Base-by-base conservation (phyloP, 2,113 vertebrate genomes). In the Microtus pennsylvanicus region DNA sequence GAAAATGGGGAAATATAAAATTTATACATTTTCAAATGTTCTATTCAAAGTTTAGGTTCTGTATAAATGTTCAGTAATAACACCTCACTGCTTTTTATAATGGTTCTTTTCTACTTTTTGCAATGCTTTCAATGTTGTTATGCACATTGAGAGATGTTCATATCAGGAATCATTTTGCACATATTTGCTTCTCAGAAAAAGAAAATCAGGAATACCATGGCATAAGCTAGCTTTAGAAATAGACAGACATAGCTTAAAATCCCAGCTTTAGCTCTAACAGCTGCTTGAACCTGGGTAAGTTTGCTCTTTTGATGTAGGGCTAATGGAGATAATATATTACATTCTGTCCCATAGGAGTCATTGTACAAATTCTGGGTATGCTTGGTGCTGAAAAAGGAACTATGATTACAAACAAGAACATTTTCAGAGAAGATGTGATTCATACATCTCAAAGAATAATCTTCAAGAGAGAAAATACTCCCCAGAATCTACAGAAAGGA, bases 41-140 rank as follows among this genome's bases (percentile, higher is more conserved):
- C 24, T 52, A 14, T 58, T 61, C 21, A 61, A 5, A 74, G 55
- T 47, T 83, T 24, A 85, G 26, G 16, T 30, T 45, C 76, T 67
- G 24, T n/a, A 30, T 17, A 67, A 87, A 87, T 72, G 45, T 95
- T 83, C 45, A 91, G 67, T 14, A 87, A 22, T 35, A 80, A 12
- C 1, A 63, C 74, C 26, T 94, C 50, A 47, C 95, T 50, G 76
- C 45, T 85, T 69, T 89, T 96, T 95, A 45, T 94, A 28, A 80
- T 81, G 58, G 17, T 78, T 86, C 38, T 92, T 52, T 87, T 87
- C 33, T 38, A 4, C 13, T 30, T 28, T 96, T 38, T 93, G 76
- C 10, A 88, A 8, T 55, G 76, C 55, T 95, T 28, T 93, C 13
- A 7, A 35, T 86, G 80, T 47, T 87, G 76, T 14, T 30, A 3